Evolutionary conservation across 2,888 invertebrate genomes (phyloP), one percentile per base, ranked within the genome.

Genomic region (Pristionchus fissidentatus): DNA sequence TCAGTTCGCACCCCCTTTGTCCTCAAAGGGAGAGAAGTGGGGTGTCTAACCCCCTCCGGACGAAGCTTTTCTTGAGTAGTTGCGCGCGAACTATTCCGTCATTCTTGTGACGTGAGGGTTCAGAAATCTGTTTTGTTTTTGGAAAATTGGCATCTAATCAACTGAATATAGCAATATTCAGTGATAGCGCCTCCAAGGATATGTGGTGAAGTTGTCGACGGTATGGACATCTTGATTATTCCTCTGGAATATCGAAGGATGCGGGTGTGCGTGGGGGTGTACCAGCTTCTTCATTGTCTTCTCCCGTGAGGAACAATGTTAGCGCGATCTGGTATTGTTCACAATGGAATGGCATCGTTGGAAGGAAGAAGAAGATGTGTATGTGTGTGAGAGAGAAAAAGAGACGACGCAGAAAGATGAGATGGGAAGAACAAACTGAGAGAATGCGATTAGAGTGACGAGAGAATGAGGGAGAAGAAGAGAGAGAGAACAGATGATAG

Each of bases 351-450:
- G 60, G 22, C 22, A n/a, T 55, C n/a, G 55, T 55, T 55, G 38
- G 66, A 38, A 38, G 22, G 41, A 60, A 60, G 60, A n/a, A 32
- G 60, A 38, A 66, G 66, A 35, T 38, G 41, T 38, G 38, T 38
- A 38, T 66, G 57, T 15, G 66, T n/a, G 66, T 66, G 66, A 38
- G 66, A 66, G 66, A 66, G 41, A 66, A 66, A 66, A 38, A 38
- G 66, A 38, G 41, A 38, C 66, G 41, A 15, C 32, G 62, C 32
- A 29, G 66, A 66, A 66, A 66, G 66, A 75, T 75, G 73, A 46
- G 73, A 75, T 75, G 73, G 73, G 73, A 75, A 75, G 73, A 75
- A 75, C 46, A 46, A 75, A 75, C 43, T n/a, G 41, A 66, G 73
- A 43, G 73, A 75, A 46, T 46, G 73, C 46, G 73, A 46, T 75